Conservation (phyloP, 1,140 invertebrate species). For the Hylyphantes graminicola region DNA sequence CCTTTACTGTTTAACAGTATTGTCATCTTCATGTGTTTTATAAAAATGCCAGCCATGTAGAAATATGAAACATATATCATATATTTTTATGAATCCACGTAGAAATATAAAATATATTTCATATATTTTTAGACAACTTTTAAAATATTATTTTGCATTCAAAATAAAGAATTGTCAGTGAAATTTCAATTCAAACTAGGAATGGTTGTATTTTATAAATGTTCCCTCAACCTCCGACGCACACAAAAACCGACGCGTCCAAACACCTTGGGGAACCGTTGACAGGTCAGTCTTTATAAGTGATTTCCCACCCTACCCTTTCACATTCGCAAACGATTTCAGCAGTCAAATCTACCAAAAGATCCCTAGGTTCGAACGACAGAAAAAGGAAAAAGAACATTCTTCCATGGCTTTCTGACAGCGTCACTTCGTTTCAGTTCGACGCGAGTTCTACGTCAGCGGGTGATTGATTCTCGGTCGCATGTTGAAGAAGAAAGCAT, state of each 20-base stretch:
- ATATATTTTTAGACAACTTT: too few relatives aligned
- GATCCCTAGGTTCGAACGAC: not conserved
- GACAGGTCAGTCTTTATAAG: conserved; percentile 21
- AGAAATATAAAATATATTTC: too few relatives aligned
- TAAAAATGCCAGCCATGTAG: too few relatives aligned
- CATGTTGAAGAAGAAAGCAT: not conserved
- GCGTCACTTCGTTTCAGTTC: conserved; percentile 41
- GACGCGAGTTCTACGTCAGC: conserved; percentile 31
- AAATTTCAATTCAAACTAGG: too few relatives aligned
- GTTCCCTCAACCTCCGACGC: too few relatives aligned
- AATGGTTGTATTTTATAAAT: too few relatives aligned
- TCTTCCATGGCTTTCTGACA: conserved; percentile 44
- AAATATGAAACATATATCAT: too few relatives aligned
- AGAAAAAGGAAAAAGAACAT: conserved; percentile 4
- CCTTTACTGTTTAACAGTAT: too few relatives aligned
- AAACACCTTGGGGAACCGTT: conserved; percentile 3
- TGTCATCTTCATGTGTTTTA: too few relatives aligned
- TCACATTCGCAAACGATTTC: conserved; percentile 12
- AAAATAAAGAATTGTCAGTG: too few relatives aligned
- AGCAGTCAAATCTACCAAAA: conserved; percentile 6
- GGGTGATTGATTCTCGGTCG: conserved; percentile 24
- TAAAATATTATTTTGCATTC: too few relatives aligned
- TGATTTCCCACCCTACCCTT: conserved; percentile 26
- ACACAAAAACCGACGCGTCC: not conserved
- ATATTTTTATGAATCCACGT: too few relatives aligned